A percentile compares a stretch with the other conserved stretches of the same genome.
These are phyloP conservation scores for Brachyhypopomus occidentalis DNA, from an alignment of 2,113 vertebrate species.

Conservation along the genomic window DNA sequence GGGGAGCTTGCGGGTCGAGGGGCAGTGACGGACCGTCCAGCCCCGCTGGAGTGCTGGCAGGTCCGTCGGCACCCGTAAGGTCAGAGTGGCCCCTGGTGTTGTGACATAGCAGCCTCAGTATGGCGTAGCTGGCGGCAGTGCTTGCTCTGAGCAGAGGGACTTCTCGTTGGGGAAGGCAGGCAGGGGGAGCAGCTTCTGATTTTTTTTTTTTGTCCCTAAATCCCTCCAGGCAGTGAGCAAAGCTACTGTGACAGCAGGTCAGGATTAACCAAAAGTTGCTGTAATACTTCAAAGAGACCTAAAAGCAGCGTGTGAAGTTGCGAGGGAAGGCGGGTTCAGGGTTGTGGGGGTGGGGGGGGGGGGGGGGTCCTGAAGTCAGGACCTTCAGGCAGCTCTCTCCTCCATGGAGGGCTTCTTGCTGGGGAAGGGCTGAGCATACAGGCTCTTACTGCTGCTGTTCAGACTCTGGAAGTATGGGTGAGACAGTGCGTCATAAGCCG, in stretches of 20 bases:
- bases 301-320: constrained; percentile 75
- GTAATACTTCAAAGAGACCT: constrained; percentile 49
- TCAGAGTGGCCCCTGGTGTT: constrained; percentile 35
- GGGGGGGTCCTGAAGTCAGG: background rate
- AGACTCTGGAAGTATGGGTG: constrained; percentile 93
- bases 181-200: constrained; percentile 51
- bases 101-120: constrained; percentile 39
- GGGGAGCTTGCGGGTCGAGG: constrained; percentile 13
- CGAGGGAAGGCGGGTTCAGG: constrained; percentile 63
- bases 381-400: constrained; percentile 83
- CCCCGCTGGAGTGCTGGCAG: constrained; percentile 12
- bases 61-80: background rate
- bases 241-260: constrained; percentile 33
- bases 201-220: constrained; percentile 37
- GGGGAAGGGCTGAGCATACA: constrained; percentile 83
- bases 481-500: constrained; percentile 89
- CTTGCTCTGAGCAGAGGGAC: constrained; percentile 43
- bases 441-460: constrained; percentile 86
- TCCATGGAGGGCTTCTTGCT: constrained; percentile 87
- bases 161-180: constrained; percentile 35
- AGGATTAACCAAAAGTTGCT: constrained; percentile 32
- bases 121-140: constrained; percentile 38
- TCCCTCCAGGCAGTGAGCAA: constrained; percentile 45
- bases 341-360: background rate
- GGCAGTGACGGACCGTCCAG: constrained; percentile 43